phyloP scores from a whole-genome alignment of 2,113 vertebrate genomes.

The Propithecus coquereli region DNA sequence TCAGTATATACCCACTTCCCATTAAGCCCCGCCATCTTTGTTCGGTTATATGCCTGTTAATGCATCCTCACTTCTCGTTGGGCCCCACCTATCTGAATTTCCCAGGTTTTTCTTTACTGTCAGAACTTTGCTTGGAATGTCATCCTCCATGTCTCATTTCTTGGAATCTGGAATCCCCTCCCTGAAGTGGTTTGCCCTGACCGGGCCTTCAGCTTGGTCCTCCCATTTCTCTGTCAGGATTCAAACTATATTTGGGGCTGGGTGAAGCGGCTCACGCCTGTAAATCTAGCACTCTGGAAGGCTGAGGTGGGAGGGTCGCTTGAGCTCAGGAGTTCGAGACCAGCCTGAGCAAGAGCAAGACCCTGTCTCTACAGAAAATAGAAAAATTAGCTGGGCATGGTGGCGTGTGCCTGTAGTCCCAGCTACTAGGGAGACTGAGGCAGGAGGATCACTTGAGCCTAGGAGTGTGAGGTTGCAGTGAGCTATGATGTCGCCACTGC shows the following conservation, averaged over 20 bases:
- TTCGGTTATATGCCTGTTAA: background rate
- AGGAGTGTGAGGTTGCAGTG: too few species aligned
- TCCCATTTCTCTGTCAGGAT: background rate
- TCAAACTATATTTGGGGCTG: background rate
- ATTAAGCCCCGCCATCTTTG: background rate
- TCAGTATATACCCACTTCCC: background rate
- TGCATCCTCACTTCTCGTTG: background rate
- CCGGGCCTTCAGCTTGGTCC: background rate
- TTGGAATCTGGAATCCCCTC: background rate
- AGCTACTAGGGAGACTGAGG: too few species aligned
- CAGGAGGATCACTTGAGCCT: too few species aligned
- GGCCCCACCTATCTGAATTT: background rate
- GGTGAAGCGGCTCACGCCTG: too few species aligned
- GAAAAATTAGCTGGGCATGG: too few species aligned
- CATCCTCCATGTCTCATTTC: background rate
- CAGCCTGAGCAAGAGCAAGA: too few species aligned
- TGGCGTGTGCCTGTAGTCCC: too few species aligned
- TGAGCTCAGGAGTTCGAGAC: too few species aligned
- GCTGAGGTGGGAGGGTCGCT: too few species aligned
- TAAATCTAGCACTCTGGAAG: too few species aligned
- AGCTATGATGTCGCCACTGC: too few species aligned
- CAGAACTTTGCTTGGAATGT: slow-evolving; percentile 1
- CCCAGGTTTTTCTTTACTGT: background rate
- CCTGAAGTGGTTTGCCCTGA: background rate
- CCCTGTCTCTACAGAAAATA: too few species aligned